Conservation (phyloP, 2,113 vertebrate genomes). For the Halcyon malimbica region DNA sequence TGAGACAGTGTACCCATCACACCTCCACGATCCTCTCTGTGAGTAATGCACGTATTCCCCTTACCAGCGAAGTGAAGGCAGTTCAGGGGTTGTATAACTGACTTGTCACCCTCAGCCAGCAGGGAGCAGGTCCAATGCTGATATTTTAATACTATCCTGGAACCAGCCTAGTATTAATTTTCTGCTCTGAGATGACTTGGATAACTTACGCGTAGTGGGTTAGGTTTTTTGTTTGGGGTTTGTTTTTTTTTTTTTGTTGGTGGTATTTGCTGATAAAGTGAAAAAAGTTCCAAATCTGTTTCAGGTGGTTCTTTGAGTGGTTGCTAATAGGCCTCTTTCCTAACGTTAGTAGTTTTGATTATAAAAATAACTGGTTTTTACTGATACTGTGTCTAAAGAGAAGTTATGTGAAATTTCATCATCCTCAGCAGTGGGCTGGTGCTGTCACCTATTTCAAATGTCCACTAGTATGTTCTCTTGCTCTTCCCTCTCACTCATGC, state of each 20-base stretch:
- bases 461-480: neutral
- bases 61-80: neutral
- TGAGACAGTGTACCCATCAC: neutral
- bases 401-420: neutral
- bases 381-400: neutral
- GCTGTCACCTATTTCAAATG: neutral
- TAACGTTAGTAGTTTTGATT: neutral
- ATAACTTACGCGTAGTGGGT: neutral
- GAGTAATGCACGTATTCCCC: neutral
- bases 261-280: neutral
- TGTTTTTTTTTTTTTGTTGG: neutral
- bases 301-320: neutral
- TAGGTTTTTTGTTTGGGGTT: neutral
- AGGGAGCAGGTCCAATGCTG: neutral
- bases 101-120: neutral
- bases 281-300: neutral
- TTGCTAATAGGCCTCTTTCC: neutral
- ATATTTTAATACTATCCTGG: neutral
- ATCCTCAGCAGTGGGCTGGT: neutral
- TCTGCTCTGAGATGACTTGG: neutral
- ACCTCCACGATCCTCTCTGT: rapidly evolving
- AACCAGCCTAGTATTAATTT: neutral
- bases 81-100: neutral
- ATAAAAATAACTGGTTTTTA: neutral
- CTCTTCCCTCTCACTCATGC: neutral